Percentiles rank a stretch among this genome's conserved stretches.
Evolutionary conservation across 2,797 vertebrate species (phyloP).

Genomic region (Aeoliscus strigatus): DNA sequence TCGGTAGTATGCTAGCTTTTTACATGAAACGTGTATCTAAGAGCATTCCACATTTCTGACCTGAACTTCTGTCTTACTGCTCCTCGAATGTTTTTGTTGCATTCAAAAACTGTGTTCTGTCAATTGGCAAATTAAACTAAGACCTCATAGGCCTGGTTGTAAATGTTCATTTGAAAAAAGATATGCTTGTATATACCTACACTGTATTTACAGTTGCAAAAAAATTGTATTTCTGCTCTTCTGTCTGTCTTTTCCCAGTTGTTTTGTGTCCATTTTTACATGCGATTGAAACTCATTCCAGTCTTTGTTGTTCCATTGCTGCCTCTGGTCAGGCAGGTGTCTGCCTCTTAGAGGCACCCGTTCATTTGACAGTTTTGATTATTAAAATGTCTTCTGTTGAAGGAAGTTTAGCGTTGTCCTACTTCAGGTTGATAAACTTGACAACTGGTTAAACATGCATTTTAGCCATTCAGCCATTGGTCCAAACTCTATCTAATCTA

Average conservation of each 20-base stretch:
- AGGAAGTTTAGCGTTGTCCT: conserved; percentile 1
- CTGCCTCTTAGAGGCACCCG: conserved; percentile 26
- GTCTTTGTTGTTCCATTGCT: conserved; percentile 36
- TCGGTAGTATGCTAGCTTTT: conserved; percentile 1
- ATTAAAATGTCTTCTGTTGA: conserved; percentile 64
- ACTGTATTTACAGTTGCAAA: conserved; percentile 60
- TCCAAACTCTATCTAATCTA: too few species aligned
- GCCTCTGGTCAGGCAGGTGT: conserved; percentile 28
- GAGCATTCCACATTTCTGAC: conserved; percentile 2
- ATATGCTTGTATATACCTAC: conserved; percentile 55
- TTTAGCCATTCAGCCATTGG: too few species aligned
- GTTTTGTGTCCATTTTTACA: conserved; percentile 14
- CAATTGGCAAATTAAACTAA: too few species aligned
- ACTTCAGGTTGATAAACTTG: too few species aligned
- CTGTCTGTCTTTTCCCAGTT: conserved; percentile 10
- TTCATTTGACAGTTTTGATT: conserved; percentile 53
- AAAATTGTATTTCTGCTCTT: conserved; percentile 51
- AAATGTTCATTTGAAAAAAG: conserved; percentile 56
- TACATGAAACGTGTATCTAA: neutral
- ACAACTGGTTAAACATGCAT: too few species aligned
- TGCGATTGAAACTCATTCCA: conserved; percentile 36
- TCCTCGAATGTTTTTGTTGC: conserved; percentile 20
- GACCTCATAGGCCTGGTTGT: conserved; percentile 24
- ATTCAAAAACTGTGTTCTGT: conserved; percentile 17
- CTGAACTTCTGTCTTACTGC: conserved; percentile 5